Evolutionary conservation across 2,888 invertebrate genomes (phyloP).

Genomic region (Diaperis boleti): DNA sequence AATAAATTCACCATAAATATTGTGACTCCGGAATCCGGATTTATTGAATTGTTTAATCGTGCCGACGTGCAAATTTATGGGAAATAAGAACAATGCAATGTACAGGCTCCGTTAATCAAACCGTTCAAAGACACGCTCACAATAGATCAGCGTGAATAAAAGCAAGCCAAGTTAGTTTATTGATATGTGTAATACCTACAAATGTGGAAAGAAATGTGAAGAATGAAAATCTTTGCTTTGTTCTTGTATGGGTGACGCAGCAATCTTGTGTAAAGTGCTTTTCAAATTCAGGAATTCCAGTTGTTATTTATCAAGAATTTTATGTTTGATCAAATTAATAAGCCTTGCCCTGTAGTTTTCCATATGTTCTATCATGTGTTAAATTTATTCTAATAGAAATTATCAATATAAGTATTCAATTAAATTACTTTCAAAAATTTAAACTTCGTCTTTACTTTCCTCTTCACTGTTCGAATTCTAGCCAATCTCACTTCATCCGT

Average conservation of each 20-base stretch:
- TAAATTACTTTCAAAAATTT: too few species aligned
- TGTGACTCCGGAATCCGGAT: constrained; percentile 16
- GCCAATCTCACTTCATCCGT: too few species aligned
- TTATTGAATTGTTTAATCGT: constrained; percentile 30
- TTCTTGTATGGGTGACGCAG: not conserved
- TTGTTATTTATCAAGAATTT: too few species aligned
- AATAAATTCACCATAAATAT: constrained; percentile 36
- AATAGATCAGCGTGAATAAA: constrained; percentile 19
- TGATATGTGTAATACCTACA: constrained; percentile 14
- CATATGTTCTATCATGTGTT: too few species aligned
- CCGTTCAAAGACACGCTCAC: constrained; percentile 5
- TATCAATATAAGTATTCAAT: too few species aligned
- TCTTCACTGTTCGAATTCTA: too few species aligned
- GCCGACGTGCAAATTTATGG: constrained; percentile 25
- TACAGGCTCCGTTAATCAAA: constrained; percentile 15
- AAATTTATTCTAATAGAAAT: too few species aligned
- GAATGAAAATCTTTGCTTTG: constrained; percentile 6
- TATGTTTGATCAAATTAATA: too few species aligned
- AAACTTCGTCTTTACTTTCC: too few species aligned
- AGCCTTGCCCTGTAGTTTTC: too few species aligned
- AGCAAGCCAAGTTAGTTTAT: not conserved
- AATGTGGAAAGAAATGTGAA: constrained; percentile 14
- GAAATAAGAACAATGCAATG: constrained; percentile 27
- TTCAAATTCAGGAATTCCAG: not conserved
- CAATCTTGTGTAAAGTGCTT: not conserved